phyloP scores from a whole-genome alignment of 2,113 vertebrate species.

The Rhodinocichla rosea region DNA sequence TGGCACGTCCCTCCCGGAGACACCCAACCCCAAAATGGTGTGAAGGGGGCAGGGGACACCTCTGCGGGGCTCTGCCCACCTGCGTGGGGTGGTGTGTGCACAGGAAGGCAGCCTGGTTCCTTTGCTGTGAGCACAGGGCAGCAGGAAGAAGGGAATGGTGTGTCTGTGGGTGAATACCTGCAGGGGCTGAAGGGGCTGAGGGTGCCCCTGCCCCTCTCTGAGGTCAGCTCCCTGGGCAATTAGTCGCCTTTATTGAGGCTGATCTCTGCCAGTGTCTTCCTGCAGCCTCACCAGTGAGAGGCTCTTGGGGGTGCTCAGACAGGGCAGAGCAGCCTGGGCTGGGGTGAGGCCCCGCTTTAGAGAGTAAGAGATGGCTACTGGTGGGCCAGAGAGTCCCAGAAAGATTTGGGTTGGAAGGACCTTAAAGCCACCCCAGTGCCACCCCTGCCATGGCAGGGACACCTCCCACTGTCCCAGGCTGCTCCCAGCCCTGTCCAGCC shows the following conservation, averaged over 20 bases:
- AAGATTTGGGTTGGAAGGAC: background rate
- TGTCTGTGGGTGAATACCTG: background rate
- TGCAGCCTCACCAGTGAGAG: background rate
- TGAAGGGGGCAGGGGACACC: rapidly evolving
- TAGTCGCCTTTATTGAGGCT: background rate
- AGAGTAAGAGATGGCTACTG: background rate
- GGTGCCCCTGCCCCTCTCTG: background rate
- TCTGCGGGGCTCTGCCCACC: rapidly evolving
- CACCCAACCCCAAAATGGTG: conserved; percentile 95
- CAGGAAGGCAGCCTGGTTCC: background rate
- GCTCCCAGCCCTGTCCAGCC: background rate
- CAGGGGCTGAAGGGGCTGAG: background rate
- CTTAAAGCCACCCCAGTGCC: background rate
- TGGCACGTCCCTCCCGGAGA: conserved; percentile 95
- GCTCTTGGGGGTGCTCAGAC: background rate
- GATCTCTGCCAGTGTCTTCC: background rate
- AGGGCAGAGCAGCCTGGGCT: background rate
- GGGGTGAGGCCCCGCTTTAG: background rate
- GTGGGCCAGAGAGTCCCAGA: background rate
- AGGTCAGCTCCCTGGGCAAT: background rate
- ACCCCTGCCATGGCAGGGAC: background rate
- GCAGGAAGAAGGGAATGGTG: background rate
- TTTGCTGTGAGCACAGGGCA: background rate
- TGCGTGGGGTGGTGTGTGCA: rapidly evolving
- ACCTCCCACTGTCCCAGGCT: rapidly evolving